Evolutionary conservation across 2,113 vertebrate genomes (phyloP), one percentile per base, ranked within the genome.

Genomic region (Seriola dumerili): DNA sequence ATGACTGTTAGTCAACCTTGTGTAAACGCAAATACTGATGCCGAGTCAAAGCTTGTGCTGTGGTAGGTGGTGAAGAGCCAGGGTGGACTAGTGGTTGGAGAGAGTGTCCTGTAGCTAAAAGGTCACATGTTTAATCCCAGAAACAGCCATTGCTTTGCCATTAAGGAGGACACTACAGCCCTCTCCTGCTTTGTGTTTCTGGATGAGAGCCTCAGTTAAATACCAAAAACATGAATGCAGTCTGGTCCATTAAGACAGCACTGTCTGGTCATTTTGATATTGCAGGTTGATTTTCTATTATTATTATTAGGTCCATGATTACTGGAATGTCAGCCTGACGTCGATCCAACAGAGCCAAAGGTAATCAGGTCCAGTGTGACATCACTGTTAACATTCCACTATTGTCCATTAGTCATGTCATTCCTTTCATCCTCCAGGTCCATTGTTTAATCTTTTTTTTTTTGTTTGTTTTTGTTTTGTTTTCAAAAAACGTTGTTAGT

Each of bases 1-100:
- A 72, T 69, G 54, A 59, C 71, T 61, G 66, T 72, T 48, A 52
- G 76, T 80, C 79, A 78, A 68, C 55, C 38, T 62, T 46, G 72
- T 76, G 79, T 82, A 83, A 84, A 86, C 19, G 0, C 55, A 80
- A 84, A 82, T 61, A 80, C 42, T 70, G 74, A 90, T 65, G 64
- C 42, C 48, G 54, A 74, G 85, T 87, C 68, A 72, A 73, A 87
- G 72, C 48, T 86, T 90, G 90, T 92, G 89, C 88, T 83, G 78
- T 69, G 66, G 73, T 72, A 59, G 76, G 71, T 80, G 76, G 62
- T 78, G 79, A 84, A 61, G 72, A 76, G 48, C 72, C 42, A 23
- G 63, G 76, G 54, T 74, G 76, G 76, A 36, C 72, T 16, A 71
- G 54, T 86, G 68, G 61, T 42, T 52, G 64, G 65, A 77, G 58